These are phyloP conservation scores for Typhlomys cinereus DNA, from an alignment of 2,113 vertebrate species.

Conservation along the genomic window DNA sequence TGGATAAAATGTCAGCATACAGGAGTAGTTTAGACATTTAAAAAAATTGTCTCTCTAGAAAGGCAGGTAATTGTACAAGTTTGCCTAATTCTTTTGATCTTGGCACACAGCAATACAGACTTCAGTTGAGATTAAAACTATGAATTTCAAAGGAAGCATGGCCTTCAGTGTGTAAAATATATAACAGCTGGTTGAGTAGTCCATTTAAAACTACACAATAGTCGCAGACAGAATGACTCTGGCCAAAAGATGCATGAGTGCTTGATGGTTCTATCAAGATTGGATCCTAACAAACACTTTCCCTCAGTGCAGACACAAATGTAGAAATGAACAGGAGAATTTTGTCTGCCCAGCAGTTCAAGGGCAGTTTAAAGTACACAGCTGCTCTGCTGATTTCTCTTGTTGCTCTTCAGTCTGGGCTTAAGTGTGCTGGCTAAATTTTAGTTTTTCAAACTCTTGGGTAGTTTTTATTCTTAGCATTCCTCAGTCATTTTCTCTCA, in stretches of 20 bases:
- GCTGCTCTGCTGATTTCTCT: constrained; percentile 48
- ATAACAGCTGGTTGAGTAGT: constrained; percentile 79
- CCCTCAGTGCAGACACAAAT: constrained; percentile 54
- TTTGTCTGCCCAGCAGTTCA: constrained; percentile 56
- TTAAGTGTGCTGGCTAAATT: constrained; percentile 31
- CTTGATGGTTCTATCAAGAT: constrained; percentile 72
- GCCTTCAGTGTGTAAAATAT: constrained; percentile 81
- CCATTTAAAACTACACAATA: constrained; percentile 76
- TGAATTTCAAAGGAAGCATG: constrained; percentile 84
- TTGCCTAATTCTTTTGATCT: constrained; percentile 78
- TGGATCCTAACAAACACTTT: constrained; percentile 42
- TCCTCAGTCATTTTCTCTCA: background rate
- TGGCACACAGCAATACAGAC: constrained; percentile 74
- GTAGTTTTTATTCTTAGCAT: constrained; percentile 46
- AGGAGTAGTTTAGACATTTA: constrained; percentile 73
- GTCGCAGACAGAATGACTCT: constrained; percentile 55
- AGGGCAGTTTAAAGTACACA: constrained; percentile 50
- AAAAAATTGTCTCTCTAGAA: constrained; percentile 70
- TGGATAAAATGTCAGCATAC: constrained; percentile 77
- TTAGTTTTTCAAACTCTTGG: constrained; percentile 41
- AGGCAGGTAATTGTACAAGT: constrained; percentile 70
- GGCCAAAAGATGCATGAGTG: constrained; percentile 34
- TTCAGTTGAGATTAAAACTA: constrained; percentile 79
- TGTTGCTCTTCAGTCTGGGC: background rate
- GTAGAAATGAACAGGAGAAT: constrained; percentile 34